Percentiles rank a stretch among this genome's conserved stretches.
These are phyloP conservation scores for Amphilophus citrinellus DNA, from an alignment of 2,113 vertebrate species.

Conservation along the genomic window DNA sequence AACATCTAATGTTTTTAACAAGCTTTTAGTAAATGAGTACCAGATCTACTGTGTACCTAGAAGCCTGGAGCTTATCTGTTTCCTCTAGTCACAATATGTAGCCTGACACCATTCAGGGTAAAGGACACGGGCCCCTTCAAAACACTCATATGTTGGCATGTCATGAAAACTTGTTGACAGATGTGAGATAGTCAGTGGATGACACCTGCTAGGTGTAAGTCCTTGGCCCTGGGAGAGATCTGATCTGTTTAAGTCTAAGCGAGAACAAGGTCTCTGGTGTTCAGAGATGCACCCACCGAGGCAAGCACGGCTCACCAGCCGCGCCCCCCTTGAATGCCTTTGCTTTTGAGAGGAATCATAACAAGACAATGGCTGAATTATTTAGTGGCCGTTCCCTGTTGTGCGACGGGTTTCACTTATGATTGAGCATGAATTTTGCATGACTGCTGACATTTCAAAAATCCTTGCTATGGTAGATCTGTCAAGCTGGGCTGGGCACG, in stretches of 20 bases:
- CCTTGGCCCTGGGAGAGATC: conserved; percentile 54
- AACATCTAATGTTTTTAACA: not conserved
- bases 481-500: conserved; percentile 30
- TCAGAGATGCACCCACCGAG: conserved; percentile 50
- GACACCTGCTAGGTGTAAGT: conserved; percentile 72
- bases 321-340: conserved; percentile 52
- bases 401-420: conserved; percentile 74
- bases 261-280: conserved; percentile 67
- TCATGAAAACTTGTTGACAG: conserved; percentile 51
- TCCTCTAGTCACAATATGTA: conserved; percentile 18
- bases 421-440: conserved; percentile 83
- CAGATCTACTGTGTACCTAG: conserved; percentile 3
- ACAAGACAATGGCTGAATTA: conserved; percentile 77
- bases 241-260: conserved; percentile 58
- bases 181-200: conserved; percentile 37
- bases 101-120: conserved; percentile 24
- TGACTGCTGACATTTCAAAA: conserved; percentile 77
- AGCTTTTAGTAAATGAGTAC: not conserved
- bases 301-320: conserved; percentile 35
- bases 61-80: not conserved
- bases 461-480: conserved; percentile 42
- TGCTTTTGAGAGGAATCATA: conserved; percentile 70
- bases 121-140: conserved; percentile 32
- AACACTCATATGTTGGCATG: conserved; percentile 38
- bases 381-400: conserved; percentile 70